Percentiles rank a stretch among this genome's conserved stretches.
Conservation (phyloP, 2,113 vertebrate genomes). For the Hemiprocne comata region DNA sequence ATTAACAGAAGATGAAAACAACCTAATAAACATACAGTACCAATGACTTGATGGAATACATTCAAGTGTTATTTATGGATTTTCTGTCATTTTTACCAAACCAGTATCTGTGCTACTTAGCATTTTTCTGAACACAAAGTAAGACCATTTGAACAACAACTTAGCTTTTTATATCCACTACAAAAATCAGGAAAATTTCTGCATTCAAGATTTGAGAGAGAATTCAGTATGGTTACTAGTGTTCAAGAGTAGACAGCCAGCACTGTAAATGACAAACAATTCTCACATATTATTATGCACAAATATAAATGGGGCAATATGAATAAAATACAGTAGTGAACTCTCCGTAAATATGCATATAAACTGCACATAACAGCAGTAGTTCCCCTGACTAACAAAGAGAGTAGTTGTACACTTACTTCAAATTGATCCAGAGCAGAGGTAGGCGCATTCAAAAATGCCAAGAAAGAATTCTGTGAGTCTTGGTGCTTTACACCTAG, state of each 20-base stretch:
- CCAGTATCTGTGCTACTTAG: background rate
- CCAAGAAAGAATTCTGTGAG: constrained; percentile 99
- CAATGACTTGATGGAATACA: background rate
- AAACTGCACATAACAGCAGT: background rate
- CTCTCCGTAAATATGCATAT: background rate
- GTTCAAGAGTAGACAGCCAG: background rate
- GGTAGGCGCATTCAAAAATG: constrained; percentile 96
- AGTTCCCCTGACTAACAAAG: background rate
- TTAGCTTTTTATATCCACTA: background rate
- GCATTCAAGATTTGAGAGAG: background rate
- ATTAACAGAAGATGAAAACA: background rate
- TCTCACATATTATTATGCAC: background rate
- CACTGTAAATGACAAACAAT: background rate
- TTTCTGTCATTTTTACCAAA: background rate
- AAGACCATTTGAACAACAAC: background rate
- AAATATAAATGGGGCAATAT: background rate
- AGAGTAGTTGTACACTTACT: constrained; percentile 81
- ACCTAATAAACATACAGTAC: background rate
- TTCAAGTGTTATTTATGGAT: background rate
- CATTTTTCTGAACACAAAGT: background rate
- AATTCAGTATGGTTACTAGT: background rate
- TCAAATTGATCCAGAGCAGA: constrained; percentile 95
- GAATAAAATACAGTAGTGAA: background rate
- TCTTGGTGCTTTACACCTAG: constrained; percentile 98
- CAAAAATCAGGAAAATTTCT: background rate